Evolutionary conservation across 2,797 vertebrate species (phyloP), one percentile per base, ranked within the genome.

Genomic region (Botia almorhae): DNA sequence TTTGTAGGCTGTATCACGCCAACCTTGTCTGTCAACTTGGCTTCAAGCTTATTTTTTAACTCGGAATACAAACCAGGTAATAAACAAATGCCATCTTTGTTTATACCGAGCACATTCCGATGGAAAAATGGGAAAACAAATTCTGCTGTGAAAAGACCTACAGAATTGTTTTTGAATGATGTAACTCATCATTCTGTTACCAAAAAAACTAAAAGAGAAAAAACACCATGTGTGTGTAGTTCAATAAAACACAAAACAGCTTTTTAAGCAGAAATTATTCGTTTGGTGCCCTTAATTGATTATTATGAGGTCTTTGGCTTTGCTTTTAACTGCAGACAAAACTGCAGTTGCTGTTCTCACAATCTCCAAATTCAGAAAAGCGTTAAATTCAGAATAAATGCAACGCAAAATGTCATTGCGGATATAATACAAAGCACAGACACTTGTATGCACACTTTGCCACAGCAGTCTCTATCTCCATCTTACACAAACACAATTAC

Each of bases 71-170:
- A 76, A 26, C 50, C 51, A 56, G 63, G 23, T 58, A 21, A 76
- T 53, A 76, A 76, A 69, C 64, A 77, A 77, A 39, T 50, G 12
- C 43, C 53, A 60, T 69, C n/a, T 29, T 58, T 4, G 1, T 21
- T 65, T 48, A 33, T 26, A 61, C 17, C 33, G 73, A 19, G 26
- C n/a, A 51, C 19, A 36, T 51, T 51, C 26, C 46, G n/a, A 48
- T 33, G 50, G 17, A 39, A 60, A 71, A 71, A 21, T 56, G 1
- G 2, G 7, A 17, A 10, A 46, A 14, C 2, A 43, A 21, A 5
- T 43, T 13, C 12, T 33, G 58, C 33, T 39, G 17, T 39, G 33
- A 4, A 36, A 65, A 39, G n/a, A 56, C n/a, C 55, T 19, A 56
- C 14, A 17, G 29, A 36, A 64, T 14, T 17, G 14, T 23, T 64